A percentile compares a stretch with the other conserved stretches of the same genome.
phyloP scores from a whole-genome alignment of 2,888 invertebrate species.

The Ennomos erosarius region DNA sequence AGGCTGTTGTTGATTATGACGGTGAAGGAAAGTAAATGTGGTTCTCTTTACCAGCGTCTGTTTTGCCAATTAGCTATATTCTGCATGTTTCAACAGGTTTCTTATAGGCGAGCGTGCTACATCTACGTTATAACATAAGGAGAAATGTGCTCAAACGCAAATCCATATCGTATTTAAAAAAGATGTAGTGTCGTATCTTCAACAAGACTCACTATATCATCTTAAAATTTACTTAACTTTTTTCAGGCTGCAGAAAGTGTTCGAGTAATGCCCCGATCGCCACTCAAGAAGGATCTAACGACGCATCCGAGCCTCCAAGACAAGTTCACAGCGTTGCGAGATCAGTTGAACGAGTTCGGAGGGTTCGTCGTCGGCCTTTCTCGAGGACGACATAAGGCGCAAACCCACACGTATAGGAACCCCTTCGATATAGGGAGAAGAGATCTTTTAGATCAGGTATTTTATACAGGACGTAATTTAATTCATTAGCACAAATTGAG shows the following conservation, averaged over 20 bases:
- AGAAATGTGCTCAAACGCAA: too few relatives aligned
- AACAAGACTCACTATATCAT: background rate
- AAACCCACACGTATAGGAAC: conserved; percentile 91
- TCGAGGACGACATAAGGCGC: conserved; percentile 79
- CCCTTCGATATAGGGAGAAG: conserved; percentile 97
- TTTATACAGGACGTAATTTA: too few relatives aligned
- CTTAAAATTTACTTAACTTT: background rate
- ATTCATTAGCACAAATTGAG: too few relatives aligned
- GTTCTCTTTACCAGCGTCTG: too few relatives aligned
- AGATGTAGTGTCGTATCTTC: background rate
- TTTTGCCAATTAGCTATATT: too few relatives aligned
- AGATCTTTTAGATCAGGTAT: conserved; percentile 93
- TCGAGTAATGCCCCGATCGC: conserved; percentile 89
- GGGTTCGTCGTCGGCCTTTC: conserved; percentile 92
- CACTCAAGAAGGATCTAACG: conserved; percentile 91
- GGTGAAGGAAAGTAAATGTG: too few relatives aligned
- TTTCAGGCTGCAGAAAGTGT: conserved; percentile 89
- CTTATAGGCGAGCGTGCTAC: too few relatives aligned
- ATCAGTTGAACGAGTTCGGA: conserved; percentile 94
- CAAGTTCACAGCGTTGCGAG: conserved; percentile 92
- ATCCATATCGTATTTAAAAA: too few relatives aligned
- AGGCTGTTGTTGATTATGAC: too few relatives aligned
- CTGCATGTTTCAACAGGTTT: too few relatives aligned
- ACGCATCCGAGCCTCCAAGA: conserved; percentile 93
- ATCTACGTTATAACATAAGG: too few relatives aligned